Evolutionary conservation across 2,888 invertebrate species (phyloP).

Genomic region (Drosophila falleni): DNA sequence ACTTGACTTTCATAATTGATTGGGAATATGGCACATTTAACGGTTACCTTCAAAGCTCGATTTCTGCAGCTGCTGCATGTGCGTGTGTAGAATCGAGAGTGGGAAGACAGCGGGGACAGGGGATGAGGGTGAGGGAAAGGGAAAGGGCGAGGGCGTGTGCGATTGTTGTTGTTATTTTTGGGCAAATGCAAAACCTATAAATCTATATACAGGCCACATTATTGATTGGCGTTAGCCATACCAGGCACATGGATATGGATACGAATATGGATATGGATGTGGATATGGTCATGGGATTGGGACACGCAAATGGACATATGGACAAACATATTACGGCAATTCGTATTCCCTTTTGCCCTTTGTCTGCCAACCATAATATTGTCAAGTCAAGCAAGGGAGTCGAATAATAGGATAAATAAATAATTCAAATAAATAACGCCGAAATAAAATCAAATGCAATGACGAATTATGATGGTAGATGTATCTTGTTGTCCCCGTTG

Average conservation of each 20-base stretch:
- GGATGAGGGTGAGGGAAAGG: neutral
- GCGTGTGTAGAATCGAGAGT: conserved; percentile 12
- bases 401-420: conserved; percentile 75
- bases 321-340: conserved; percentile 47
- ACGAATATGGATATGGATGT: conserved; percentile 27
- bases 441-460: conserved; percentile 82
- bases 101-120: neutral
- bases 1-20: conserved; percentile 25
- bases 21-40: neutral
- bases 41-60: neutral
- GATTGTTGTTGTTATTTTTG: conserved; percentile 31
- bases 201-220: conserved; percentile 85
- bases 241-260: conserved; percentile 40
- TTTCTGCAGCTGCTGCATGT: conserved; percentile 35
- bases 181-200: conserved; percentile 81
- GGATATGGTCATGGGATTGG: conserved; percentile 23
- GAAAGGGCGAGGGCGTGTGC: conserved; percentile 15
- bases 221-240: conserved; percentile 83
- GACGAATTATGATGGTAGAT: conserved; percentile 81
- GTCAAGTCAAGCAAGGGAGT: conserved; percentile 17
- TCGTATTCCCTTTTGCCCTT: conserved; percentile 13
- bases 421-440: conserved; percentile 78
- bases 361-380: conserved; percentile 27
- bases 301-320: conserved; percentile 73
- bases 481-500: conserved; percentile 48